Evolutionary conservation across 1,140 invertebrate species (phyloP).

Genomic region (Kradibia gibbosae): DNA sequence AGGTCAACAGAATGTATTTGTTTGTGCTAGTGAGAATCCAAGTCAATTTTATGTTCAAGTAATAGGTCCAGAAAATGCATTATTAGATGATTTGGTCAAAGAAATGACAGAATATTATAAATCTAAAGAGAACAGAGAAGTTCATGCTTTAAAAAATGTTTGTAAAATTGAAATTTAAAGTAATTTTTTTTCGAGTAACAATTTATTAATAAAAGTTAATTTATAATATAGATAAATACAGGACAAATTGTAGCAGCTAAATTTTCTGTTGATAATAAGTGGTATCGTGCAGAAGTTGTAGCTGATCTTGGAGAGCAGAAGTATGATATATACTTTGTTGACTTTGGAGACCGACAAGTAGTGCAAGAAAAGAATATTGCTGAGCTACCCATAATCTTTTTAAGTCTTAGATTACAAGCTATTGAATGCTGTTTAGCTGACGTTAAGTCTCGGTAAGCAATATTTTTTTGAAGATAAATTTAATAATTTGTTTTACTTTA

Average conservation of each 20-base stretch:
- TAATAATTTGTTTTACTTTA: neutral
- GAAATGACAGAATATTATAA: slow-evolving; percentile 86
- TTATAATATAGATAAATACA: slow-evolving; percentile 71
- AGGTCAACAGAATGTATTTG: slow-evolving; percentile 83
- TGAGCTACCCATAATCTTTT: slow-evolving; percentile 81
- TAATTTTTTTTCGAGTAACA: slow-evolving; percentile 31
- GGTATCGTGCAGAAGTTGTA: slow-evolving; percentile 78
- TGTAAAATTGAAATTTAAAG: slow-evolving; percentile 45
- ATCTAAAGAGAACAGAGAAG: slow-evolving; percentile 75
- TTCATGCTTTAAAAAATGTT: slow-evolving; percentile 73
- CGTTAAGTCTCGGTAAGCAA: slow-evolving; percentile 75
- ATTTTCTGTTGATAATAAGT: slow-evolving; percentile 82
- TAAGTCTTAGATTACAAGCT: slow-evolving; percentile 82
- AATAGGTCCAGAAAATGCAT: slow-evolving; percentile 78
- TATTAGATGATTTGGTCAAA: slow-evolving; percentile 82
- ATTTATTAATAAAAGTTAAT: slow-evolving; percentile 24
- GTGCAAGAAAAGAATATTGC: slow-evolving; percentile 76
- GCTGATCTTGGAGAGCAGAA: slow-evolving; percentile 65
- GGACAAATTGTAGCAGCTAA: slow-evolving; percentile 86
- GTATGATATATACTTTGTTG: slow-evolving; percentile 83
- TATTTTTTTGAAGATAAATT: slow-evolving; percentile 18
- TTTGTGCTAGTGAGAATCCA: slow-evolving; percentile 85
- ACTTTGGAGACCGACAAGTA: slow-evolving; percentile 85
- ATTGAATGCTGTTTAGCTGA: slow-evolving; percentile 85
- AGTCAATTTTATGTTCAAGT: slow-evolving; percentile 89